Base-by-base conservation (phyloP, 2,888 invertebrate species). In the Tetanocera ferruginea region DNA sequence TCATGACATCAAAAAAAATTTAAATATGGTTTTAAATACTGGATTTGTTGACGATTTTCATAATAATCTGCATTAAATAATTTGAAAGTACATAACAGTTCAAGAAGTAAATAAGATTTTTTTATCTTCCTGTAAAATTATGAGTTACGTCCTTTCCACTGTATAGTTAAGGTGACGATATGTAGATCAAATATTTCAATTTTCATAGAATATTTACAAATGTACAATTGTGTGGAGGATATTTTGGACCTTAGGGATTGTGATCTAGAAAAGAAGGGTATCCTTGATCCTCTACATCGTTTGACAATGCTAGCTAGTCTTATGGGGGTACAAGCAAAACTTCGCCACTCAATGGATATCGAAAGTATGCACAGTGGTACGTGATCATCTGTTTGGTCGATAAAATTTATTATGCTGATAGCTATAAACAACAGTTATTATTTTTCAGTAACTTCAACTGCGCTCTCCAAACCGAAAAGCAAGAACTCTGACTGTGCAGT, bases 281-380 rank as follows among this genome's bases (percentile, higher is more conserved):
- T 94, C 49, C 92, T 91, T 80, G 92, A 92, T 83, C 91, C 93
- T 3, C 92, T 92, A 19, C 93, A 94, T 88, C 89, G 94, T 43
- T 93, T 93, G 2, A 91, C 92, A 83, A 92, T 94, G 82, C 91
- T 93, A 80, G 92, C 93, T 51, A 94, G 93, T 86, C 89, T 94
- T 73, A 91, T 93, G n/a, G 91, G 92, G 9, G 90, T 94, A 5
- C 90, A 92, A 57, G 91, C 92, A 31, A 94, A 93, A 87, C 92
- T 92, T 74, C 90, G 92, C 80, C 90, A 90, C 83, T 92, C 92
- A 9, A 83, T 87, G 84, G 87, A 87, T 77, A 80, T 88, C 89
- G 89, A 90, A 81, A 86, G 88, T 85, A 60, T 64, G 73, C 51
- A 11, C 71, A 3, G 5, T 25, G 69, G 5, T 70, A n/a, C 52